These are phyloP conservation scores for Leptopterna dolabrata DNA, from an alignment of 2,888 invertebrate species.

Conservation along the genomic window DNA sequence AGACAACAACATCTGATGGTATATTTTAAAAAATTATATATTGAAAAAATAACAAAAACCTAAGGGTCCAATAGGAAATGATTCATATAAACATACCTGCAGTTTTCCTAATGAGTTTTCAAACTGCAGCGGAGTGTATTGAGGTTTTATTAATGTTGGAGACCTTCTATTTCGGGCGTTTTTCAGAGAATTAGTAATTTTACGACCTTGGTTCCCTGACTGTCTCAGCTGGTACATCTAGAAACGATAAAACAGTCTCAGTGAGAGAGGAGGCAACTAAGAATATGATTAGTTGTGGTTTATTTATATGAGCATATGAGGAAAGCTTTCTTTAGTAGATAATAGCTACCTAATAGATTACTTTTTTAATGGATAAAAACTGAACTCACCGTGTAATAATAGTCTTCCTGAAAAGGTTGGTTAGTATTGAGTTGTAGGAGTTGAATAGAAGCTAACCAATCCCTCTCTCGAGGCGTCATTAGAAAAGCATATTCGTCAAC, in stretches of 20 bases:
- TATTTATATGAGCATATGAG: neutral
- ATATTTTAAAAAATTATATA: too few relatives aligned
- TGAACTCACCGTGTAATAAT: constrained; percentile 86
- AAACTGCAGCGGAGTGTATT: constrained; percentile 87
- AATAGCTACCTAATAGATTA: too few relatives aligned
- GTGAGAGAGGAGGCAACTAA: neutral
- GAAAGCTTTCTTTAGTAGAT: too few relatives aligned
- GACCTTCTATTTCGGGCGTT: constrained; percentile 65
- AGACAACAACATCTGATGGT: too few relatives aligned
- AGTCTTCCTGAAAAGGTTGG: constrained; percentile 96
- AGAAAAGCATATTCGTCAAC: constrained; percentile 88
- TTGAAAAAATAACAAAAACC: too few relatives aligned
- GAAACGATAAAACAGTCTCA: neutral
- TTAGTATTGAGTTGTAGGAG: constrained; percentile 92
- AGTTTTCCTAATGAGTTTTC: constrained; percentile 95
- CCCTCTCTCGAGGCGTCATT: constrained; percentile 94
- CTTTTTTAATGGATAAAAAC: too few relatives aligned
- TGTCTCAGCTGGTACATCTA: constrained; percentile 66
- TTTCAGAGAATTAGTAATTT: constrained; percentile 68
- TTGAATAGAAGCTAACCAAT: constrained; percentile 97
- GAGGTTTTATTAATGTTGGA: constrained; percentile 67
- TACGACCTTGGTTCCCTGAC: constrained; percentile 68
- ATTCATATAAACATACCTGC: constrained; percentile 71
- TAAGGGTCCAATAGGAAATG: neutral
- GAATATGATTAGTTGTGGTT: neutral